Conservation (phyloP, 2,888 invertebrate genomes). For the Odontocerum albicorne region DNA sequence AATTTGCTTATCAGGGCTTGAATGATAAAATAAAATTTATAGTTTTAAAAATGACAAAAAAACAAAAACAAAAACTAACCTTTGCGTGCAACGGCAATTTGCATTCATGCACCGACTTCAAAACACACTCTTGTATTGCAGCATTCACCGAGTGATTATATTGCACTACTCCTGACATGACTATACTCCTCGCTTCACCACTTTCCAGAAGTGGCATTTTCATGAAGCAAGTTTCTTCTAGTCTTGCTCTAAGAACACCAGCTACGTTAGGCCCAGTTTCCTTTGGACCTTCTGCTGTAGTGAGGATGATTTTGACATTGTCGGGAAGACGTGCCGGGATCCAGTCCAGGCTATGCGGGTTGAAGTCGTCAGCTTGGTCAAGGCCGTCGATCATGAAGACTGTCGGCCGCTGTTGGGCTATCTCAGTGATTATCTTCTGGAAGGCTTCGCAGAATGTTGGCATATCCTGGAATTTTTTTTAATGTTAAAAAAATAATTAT, state of each 20-base stretch:
- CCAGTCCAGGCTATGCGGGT: slow-evolving; percentile 70
- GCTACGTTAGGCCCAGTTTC: slow-evolving; percentile 52
- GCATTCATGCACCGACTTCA: slow-evolving; percentile 63
- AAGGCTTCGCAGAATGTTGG: slow-evolving; percentile 68
- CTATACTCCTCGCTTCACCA: slow-evolving; percentile 54
- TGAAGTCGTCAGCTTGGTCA: slow-evolving; percentile 57
- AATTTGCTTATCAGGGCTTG: too few relatives aligned
- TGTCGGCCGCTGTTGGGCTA: slow-evolving; percentile 60
- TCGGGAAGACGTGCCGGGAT: slow-evolving; percentile 72
- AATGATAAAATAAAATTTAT: too few relatives aligned
- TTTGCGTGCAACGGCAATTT: slow-evolving; percentile 71
- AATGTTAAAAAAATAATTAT: not conserved
- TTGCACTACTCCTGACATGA: slow-evolving; percentile 58
- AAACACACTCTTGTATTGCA: slow-evolving; percentile 59
- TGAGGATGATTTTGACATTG: slow-evolving; percentile 65
- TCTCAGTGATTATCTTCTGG: slow-evolving; percentile 55
- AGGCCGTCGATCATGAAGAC: slow-evolving; percentile 78
- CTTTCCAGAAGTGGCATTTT: slow-evolving; percentile 56
- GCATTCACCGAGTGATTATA: slow-evolving; percentile 64
- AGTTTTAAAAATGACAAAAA: too few relatives aligned
- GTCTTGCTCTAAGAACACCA: slow-evolving; percentile 35
- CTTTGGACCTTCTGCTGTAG: slow-evolving; percentile 64
- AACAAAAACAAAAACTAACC: too few relatives aligned
- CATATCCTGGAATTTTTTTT: slow-evolving; percentile 69
- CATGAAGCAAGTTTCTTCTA: slow-evolving; percentile 43